Evolutionary conservation across 2,113 vertebrate species (phyloP), one percentile per base, ranked within the genome.

Genomic region (Puma concolor): DNA sequence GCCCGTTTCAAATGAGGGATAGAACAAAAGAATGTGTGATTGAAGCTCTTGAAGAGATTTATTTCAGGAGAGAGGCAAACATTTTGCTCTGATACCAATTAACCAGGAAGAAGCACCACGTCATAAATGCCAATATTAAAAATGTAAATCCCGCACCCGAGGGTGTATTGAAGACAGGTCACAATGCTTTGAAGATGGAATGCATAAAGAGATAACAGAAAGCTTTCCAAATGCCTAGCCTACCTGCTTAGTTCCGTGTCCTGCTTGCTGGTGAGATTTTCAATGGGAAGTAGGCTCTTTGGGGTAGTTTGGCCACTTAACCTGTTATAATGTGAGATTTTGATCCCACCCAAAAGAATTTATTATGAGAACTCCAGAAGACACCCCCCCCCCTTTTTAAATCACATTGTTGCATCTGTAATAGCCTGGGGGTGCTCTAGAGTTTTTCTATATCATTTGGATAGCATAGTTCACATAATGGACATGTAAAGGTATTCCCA

Each of bases 21-120:
- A 98, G 98, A 99, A 99, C 98, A 99, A 99, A 99, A 99, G 98
- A 98, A 98, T 98, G 97, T 98, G 98, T 97, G 98, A 98, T 97
- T 99, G 98, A 98, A 98, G 99, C 98, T 99, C 99, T 99, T 98
- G 98, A 98, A 98, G 98, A 98, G 99, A 98, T 99, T 99, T 99
- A 99, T 99, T 99, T 98, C 98, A 97, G 98, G 97, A 98, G 98
- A 98, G 98, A 98, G 98, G 98, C 99, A 99, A 99, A 99, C 98
- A 98, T 98, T 99, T 98, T 98, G 98, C 98, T 99, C 98, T 98
- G 98, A 99, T 99, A 98, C 98, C 99, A 99, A 99, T 99, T 99
- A 99, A 98, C 98, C 98, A 98, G 98, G 98, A 98, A 98, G 98
- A 98, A 98, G 98, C 98, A 91, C 97, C 82, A 98, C 29, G 83